phyloP scores from a whole-genome alignment of 1,140 invertebrate species.

The Heliconius congener region DNA sequence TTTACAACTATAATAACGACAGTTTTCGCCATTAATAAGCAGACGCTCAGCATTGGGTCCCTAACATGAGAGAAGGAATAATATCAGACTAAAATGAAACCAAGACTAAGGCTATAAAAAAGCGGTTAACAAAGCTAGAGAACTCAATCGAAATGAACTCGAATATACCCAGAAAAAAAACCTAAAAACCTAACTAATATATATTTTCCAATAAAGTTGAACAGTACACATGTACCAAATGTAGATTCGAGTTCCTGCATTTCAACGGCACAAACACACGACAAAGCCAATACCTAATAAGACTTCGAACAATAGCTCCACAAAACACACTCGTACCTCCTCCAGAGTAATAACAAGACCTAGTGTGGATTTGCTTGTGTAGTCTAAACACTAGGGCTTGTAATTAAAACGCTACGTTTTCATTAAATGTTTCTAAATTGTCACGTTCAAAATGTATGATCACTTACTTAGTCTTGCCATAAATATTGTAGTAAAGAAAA shows the following conservation, averaged over 20 bases:
- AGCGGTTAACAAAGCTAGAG: background rate
- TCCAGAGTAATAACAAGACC: background rate
- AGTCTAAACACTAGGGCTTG: background rate
- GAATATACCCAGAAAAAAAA: background rate
- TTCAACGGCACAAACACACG: background rate
- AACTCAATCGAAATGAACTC: background rate
- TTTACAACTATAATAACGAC: too few relatives aligned
- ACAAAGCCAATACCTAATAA: slow-evolving; percentile 23
- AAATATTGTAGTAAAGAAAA: too few relatives aligned
- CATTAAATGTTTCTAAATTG: background rate
- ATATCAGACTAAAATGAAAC: background rate
- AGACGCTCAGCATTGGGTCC: too few relatives aligned
- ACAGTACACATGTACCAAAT: background rate
- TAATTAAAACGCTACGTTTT: background rate
- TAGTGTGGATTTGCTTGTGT: background rate
- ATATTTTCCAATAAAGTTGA: background rate
- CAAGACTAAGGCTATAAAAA: background rate
- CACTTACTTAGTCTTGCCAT: too few relatives aligned
- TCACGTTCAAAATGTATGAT: background rate
- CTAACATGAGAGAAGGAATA: background rate
- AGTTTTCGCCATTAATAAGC: too few relatives aligned
- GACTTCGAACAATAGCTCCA: slow-evolving; percentile 13
- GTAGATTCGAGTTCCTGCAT: background rate
- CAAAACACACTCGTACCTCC: background rate
- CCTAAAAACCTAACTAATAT: background rate